These are phyloP conservation scores for Cheilosia urbana DNA, from an alignment of 2,888 invertebrate species.

Conservation along the genomic window DNA sequence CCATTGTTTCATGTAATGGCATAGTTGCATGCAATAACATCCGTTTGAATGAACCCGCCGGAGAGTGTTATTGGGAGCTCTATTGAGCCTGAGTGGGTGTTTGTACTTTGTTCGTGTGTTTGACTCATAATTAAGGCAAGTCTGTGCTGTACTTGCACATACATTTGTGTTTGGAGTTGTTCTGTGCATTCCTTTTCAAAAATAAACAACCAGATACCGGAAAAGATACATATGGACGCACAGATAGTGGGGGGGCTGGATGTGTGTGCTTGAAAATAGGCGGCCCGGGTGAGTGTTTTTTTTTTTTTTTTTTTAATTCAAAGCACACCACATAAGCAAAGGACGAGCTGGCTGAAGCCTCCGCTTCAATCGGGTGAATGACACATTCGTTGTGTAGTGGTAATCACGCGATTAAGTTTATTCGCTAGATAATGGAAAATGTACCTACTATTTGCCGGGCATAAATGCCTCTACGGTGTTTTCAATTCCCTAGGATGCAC, in stretches of 20 bases:
- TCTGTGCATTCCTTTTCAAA: slow-evolving; percentile 52
- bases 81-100: slow-evolving; percentile 56
- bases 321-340: slow-evolving; percentile 17
- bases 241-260: background rate
- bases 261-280: slow-evolving; percentile 8
- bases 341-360: slow-evolving; percentile 17
- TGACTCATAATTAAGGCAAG: slow-evolving; percentile 62
- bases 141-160: slow-evolving; percentile 36
- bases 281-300: slow-evolving; percentile 4
- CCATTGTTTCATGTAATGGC: slow-evolving; percentile 68
- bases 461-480: slow-evolving; percentile 7
- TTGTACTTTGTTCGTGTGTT: slow-evolving; percentile 42
- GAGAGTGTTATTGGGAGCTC: slow-evolving; percentile 51
- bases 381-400: slow-evolving; percentile 19
- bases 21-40: slow-evolving; percentile 68
- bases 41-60: slow-evolving; percentile 52
- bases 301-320: slow-evolving; percentile 23
- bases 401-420: slow-evolving; percentile 35
- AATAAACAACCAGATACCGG: slow-evolving; percentile 60
- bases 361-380: slow-evolving; percentile 34
- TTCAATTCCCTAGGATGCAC: slow-evolving; percentile 28
- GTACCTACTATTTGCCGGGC: background rate
- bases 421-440: slow-evolving; percentile 12
- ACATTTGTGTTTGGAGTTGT: background rate
- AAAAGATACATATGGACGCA: slow-evolving; percentile 35